Base-by-base conservation (phyloP, 2,113 vertebrate species). In the Deroptyus accipitrinus region DNA sequence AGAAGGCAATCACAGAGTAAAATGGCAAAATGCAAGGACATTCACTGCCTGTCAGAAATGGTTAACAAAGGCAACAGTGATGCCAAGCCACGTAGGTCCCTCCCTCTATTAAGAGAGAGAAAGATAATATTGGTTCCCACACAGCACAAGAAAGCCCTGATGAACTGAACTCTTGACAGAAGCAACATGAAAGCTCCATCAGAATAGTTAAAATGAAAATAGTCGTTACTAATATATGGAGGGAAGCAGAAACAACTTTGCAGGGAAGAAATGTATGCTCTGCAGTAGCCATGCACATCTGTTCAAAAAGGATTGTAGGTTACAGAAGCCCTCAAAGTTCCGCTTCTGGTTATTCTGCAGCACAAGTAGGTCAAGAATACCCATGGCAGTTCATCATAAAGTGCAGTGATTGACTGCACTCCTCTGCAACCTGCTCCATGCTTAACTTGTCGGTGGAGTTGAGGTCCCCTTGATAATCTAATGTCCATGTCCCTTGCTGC, bases 341-440 rank as follows among this genome's bases (percentile, higher is more conserved):
- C 90, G 44, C 42, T 42, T 41, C 25, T 54, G 54, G 33, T 23
- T 70, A 17, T 72, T 77, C 67, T 63, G 54, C 79, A 86, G 79
- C 79, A 62, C 44, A 62, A 77, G 27, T 19, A 80, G 70, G 75
- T 70, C 83, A 70, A 81, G 85, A 83, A 54, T 88, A 92, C 37
- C 79, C 76, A 49, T 5, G 0, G 3, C 59, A 82, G 63, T 41
- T 68, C 17, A 27, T 19, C 5, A 7, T 7, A 8, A 86, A 75
- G 80, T 17, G 42, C 81, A 63, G 61, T 2, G 52, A 8, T 1
- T 19, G 41, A 79, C 57, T 42, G 24, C 39, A 35, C 39, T 69
- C 39, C 72, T 67, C 66, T 46, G 15, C 33, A n/a, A 35, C 37
- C 44, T 66, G 70, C 79, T 69, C 54, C 2, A 0, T 17, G 25